A percentile compares a stretch with the other conserved stretches of the same genome.
Conservation (phyloP, 2,113 vertebrate genomes). For the Perccottus glenii region DNA sequence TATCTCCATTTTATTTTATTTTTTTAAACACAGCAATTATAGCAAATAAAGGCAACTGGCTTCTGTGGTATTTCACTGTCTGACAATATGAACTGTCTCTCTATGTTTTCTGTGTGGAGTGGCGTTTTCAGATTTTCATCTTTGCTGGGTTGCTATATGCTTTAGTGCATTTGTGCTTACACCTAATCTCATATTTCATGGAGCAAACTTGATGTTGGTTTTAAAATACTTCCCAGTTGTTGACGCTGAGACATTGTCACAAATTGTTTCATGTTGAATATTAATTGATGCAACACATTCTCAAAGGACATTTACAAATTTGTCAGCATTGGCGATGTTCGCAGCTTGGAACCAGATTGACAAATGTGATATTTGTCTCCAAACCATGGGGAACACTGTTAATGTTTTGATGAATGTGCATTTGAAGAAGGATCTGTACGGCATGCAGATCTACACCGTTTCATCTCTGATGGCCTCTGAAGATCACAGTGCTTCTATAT, state of each 20-base stretch:
- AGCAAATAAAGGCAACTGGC: too few relatives aligned
- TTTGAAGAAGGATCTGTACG: constrained; percentile 25
- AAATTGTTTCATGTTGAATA: neutral
- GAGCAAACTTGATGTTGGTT: too few relatives aligned
- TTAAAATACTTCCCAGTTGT: neutral
- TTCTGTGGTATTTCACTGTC: too few relatives aligned
- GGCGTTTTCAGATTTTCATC: too few relatives aligned
- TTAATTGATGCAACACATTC: constrained; percentile 1
- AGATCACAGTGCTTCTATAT: constrained; percentile 26
- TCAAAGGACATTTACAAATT: neutral
- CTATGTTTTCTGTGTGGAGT: too few relatives aligned
- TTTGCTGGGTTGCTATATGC: too few relatives aligned
- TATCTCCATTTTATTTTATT: too few relatives aligned
- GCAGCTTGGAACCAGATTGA: constrained; percentile 12
- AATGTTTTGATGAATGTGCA: constrained; percentile 28
- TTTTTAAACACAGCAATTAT: too few relatives aligned
- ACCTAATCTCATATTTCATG: too few relatives aligned
- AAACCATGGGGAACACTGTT: neutral
- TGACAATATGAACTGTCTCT: too few relatives aligned
- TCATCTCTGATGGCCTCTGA: constrained; percentile 43
- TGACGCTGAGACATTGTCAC: too few relatives aligned
- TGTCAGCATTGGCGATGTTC: neutral
- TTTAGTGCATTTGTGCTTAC: too few relatives aligned
- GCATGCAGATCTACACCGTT: constrained; percentile 28
- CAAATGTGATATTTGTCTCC: constrained; percentile 24